Base-by-base conservation (phyloP, 1,140 invertebrate genomes). In the Hestina assimilis region DNA sequence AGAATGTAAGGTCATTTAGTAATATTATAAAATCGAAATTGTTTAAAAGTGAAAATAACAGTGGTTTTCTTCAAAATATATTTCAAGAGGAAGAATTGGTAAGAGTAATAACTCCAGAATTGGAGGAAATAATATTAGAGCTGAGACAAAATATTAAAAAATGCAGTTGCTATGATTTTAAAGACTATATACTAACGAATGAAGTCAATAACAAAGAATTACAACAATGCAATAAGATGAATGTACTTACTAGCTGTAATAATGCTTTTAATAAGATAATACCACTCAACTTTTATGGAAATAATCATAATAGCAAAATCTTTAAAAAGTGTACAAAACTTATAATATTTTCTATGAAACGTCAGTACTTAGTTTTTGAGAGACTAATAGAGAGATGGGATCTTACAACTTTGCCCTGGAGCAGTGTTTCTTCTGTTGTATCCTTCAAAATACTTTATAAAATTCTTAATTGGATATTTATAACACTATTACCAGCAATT, bases 341-440 rank as follows among this genome's bases (percentile, higher is more conserved):
- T 17, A 65, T 83, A 20, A 51, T 89, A 50, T 82, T 69, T 45
- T 81, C 79, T 43, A 88, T 87, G 83, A 81, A 75, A 45, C 59
- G 76, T 11, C 82, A 89, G 63, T 66, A 83, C 59, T 63, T 89
- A 24, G 50, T 65, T 35, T 51, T 76, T 14, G 35, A 31, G 33
- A 72, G 64, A 43, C 33, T 79, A 20, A 24, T 82, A 4, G n/a
- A 55, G 24, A 79, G 72, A 45, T 89, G 89, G 89, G 69, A 89
- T 21, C 60, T 79, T 7, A 55, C 56, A 4, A 42, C 64, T 11
- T 14, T 21, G n/a, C 72, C 69, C 14, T 85, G 82, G 84, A 72
- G 58, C 41, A 52, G 35, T 17, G 15, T 76, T 14, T 5, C 35
- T 20, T 14, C 33, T 20, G 19, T 15, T 29, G 63, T 51, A 3